Evolutionary conservation across 1,140 invertebrate species (phyloP).

Genomic region (Tetramorium simillimum): DNA sequence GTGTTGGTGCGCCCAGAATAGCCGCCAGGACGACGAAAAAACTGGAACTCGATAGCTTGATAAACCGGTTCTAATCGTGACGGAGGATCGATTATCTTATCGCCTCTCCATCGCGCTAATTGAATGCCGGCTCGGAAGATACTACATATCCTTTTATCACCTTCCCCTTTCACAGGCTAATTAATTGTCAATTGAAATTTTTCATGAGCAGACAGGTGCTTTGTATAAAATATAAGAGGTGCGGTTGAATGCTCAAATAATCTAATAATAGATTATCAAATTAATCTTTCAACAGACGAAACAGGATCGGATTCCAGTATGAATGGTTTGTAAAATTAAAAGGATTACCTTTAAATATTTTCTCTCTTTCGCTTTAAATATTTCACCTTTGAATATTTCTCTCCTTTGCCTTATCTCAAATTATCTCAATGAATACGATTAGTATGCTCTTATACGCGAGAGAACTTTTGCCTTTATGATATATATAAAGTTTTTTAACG

Average conservation of each 20-base stretch:
- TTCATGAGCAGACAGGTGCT: not conserved
- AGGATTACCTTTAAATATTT: not conserved
- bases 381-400: not conserved
- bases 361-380: not conserved
- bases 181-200: slow-evolving; percentile 35
- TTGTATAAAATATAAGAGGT: not conserved
- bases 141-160: not conserved
- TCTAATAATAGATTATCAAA: not conserved
- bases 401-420: not conserved
- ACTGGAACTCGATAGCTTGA: slow-evolving; percentile 49
- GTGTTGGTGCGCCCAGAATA: slow-evolving; percentile 21
- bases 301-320: not conserved
- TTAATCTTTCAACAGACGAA: not conserved
- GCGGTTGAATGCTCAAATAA: not conserved
- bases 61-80: slow-evolving; percentile 56
- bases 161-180: not conserved
- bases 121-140: slow-evolving; percentile 2
- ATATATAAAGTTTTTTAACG: not conserved
- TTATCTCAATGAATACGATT: not conserved
- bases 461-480: not conserved
- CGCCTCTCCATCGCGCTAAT: slow-evolving; percentile 24
- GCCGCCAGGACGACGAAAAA: slow-evolving; percentile 12
- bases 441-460: not conserved
- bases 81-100: slow-evolving; percentile 51
- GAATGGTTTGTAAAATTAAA: not conserved